Conservation (phyloP, 2,888 invertebrate species). For the Apodemia hepburni region DNA sequence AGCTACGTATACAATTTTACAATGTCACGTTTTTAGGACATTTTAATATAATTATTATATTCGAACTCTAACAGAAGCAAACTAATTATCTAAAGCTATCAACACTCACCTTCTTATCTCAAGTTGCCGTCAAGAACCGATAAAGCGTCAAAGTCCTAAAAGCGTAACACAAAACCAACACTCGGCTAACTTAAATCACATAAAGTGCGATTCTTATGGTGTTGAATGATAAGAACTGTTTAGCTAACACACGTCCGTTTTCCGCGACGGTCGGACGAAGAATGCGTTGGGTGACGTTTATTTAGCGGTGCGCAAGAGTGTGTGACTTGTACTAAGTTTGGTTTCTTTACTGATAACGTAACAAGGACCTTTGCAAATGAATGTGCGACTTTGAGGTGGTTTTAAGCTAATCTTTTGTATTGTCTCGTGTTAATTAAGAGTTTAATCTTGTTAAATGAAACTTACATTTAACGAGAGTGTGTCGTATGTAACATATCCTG, state of each 20-base stretch:
- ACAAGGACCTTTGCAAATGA: conserved; percentile 21
- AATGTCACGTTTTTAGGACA: conserved; percentile 4
- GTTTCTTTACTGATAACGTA: conserved; percentile 33
- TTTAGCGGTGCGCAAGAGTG: conserved; percentile 53
- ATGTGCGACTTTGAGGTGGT: not conserved
- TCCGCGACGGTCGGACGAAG: conserved; percentile 45
- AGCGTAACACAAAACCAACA: conserved; percentile 63
- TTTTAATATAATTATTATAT: not conserved
- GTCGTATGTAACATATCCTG: no score
- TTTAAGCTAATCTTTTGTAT: no score
- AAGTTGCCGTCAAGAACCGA: conserved; percentile 53
- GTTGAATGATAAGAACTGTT: conserved; percentile 10
- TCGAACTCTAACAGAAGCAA: conserved; percentile 36
- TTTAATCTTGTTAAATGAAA: no score
- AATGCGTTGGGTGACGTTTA: conserved; percentile 52
- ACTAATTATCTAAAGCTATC: conserved; percentile 76
- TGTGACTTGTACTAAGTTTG: conserved; percentile 34
- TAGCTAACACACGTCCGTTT: conserved; percentile 45
- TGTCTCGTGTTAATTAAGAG: no score
- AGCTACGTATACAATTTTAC: conserved; percentile 9
- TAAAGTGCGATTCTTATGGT: conserved; percentile 10
- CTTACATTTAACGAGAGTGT: no score
- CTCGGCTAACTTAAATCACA: conserved; percentile 30
- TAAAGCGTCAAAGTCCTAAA: conserved; percentile 53
- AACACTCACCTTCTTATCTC: conserved; percentile 72